Base-by-base conservation (phyloP, 2,113 vertebrate genomes). In the Anolis sagrei region DNA sequence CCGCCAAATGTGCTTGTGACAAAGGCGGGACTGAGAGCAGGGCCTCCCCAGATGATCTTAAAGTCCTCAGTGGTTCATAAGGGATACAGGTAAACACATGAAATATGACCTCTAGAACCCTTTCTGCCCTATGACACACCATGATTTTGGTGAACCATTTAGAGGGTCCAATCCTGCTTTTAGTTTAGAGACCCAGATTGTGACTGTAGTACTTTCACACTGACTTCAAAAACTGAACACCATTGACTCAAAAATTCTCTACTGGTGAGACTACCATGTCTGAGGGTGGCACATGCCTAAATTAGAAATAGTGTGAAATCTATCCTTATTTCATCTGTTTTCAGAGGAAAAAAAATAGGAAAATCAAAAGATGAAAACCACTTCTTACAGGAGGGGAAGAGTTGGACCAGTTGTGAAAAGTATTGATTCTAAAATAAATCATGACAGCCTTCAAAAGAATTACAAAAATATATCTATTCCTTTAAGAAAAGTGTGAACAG, bases 401-500 rank as follows among this genome's bases (percentile, higher is more conserved):
- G 79, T 39, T 16, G 29, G 92, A 86, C 82, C 62, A 81, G 84
- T 88, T 83, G n/a, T 23, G 87, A 88, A 44, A 76, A 81, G 80
- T 32, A 72, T 34, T 34, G 23, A 10, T 27, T 9, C 29, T 58
- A 21, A 23, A 58, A 23, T 77, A 51, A 76, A 69, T 23, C 48
- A 70, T 64, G 25, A 29, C 2, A 32, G 5, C 51, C 75, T 79
- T 82, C 32, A 7, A 64, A 44, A 75, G 9, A 64, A 8, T 76
- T 19, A 72, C 49, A 85, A 70, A 86, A 0, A 78, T 16, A 89
- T 90, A 90, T 78, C 84, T 81, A 27, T n/a, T 90, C 88, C 90
- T 93, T 85, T 81, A 93, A 91, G 88, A 89, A 89, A 89, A 87
- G 16, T 89, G 85, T 27, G 61, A 21, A 84, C 85, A 89, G 80